phyloP scores from a whole-genome alignment of 2,797 vertebrate species.

The Callimico goeldii region DNA sequence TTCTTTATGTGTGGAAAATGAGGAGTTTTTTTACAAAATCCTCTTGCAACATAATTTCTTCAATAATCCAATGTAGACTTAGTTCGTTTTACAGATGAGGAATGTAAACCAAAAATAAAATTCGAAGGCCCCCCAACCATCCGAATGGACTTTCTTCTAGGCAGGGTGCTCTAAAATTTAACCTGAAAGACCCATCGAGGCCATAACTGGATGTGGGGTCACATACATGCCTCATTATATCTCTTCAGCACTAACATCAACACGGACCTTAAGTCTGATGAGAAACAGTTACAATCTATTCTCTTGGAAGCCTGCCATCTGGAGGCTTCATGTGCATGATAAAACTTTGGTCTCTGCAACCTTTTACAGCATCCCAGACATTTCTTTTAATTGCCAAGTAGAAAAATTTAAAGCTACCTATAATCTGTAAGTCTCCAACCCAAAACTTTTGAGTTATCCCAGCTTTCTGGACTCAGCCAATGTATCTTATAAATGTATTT shows the following conservation, averaged over 20 bases:
- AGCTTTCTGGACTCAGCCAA: background rate
- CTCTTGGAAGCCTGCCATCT: background rate
- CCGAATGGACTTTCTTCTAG: background rate
- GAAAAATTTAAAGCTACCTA: background rate
- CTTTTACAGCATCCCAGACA: background rate
- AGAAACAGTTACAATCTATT: background rate
- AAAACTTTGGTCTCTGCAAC: background rate
- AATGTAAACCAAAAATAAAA: background rate
- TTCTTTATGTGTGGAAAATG: slow-evolving; percentile 15
- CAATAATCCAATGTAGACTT: background rate
- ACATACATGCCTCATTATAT: background rate
- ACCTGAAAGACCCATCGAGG: background rate
- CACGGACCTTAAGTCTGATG: background rate
- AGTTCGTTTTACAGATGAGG: background rate
- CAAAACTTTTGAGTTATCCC: background rate
- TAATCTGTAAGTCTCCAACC: background rate
- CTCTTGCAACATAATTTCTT: background rate
- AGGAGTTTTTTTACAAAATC: background rate
- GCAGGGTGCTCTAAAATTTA: background rate
- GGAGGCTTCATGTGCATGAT: background rate
- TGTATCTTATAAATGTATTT: background rate
- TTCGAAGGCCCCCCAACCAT: background rate
- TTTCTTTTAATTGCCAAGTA: background rate
- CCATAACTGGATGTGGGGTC: background rate
- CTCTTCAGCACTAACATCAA: background rate